Evolutionary conservation across 2,113 vertebrate species (phyloP), one percentile per base, ranked within the genome.

Genomic region (Natator depressus): DNA sequence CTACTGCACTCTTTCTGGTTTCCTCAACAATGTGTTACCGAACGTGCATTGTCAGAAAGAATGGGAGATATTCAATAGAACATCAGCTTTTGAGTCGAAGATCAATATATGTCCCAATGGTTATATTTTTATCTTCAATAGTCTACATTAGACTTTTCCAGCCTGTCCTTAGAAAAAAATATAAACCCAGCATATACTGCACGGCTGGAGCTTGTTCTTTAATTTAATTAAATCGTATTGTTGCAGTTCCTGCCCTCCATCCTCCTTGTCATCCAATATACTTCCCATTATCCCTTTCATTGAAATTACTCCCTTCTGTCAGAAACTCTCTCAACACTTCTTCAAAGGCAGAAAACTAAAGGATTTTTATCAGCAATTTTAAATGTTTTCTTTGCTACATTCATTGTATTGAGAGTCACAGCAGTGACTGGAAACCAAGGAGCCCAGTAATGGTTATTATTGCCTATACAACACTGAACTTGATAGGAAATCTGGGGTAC

Each of bases 221-320:
- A 96, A 95, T 94, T 96, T 94, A 98, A 98, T 97, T 97, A 95
- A 96, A 97, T 76, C 93, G 94, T 82, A 91, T 94, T 96, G 81
- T 96, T 91, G 92, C 27, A 42, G 94, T 94, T 94, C 80, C 81
- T 95, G 84, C 84, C 90, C 55, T 96, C 89, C 22, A 72, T 95
- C 78, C 14, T 91, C 94, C 84, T 81, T 94, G 69, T 94, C 85
- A 96, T 96, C 95, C 91, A 96, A 82, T 94, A 89, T 85, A 82
- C 57, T 96, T 91, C 80, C 91, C 78, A 95, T 97, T 96, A 95
- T 96, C 49, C 90, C 31, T 94, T 96, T 92, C 91, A 94, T 31
- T 97, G 96, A 97, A 97, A 97, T 95, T 55, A 97, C 89, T 96
- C 96, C 93, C 90, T 91, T 9, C 94, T 97, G 84, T 94, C 54